These are phyloP conservation scores for Halcyon leucocephala DNA, from an alignment of 2,797 vertebrate genomes.

Conservation along the genomic window DNA sequence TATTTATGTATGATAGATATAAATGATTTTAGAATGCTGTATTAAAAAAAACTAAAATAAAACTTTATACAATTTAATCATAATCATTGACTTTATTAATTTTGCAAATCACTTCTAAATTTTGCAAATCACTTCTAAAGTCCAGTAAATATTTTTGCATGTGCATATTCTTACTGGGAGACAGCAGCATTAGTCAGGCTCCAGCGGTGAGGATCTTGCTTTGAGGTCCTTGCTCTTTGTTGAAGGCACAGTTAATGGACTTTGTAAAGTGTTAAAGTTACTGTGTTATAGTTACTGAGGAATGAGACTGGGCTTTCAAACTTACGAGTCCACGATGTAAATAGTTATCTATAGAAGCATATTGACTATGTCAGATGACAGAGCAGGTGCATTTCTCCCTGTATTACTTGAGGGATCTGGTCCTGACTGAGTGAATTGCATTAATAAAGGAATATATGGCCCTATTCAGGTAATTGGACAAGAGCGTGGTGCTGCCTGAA, in stretches of 20 bases:
- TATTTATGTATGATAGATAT: neutral
- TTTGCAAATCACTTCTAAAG: neutral
- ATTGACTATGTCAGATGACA: neutral
- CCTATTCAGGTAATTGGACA: neutral
- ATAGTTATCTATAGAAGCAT: neutral
- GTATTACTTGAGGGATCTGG: neutral
- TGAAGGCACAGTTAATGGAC: neutral
- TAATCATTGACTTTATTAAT: neutral
- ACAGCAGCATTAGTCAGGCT: neutral
- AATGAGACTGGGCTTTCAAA: neutral
- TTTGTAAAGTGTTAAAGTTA: neutral
- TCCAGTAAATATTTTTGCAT: neutral
- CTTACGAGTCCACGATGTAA: neutral
- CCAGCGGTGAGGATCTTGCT: neutral
- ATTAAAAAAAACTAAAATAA: slow-evolving; percentile 15
- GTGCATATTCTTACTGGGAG: neutral
- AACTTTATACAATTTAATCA: neutral
- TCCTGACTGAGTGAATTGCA: neutral
- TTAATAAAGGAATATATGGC: neutral
- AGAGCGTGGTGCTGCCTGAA: neutral
- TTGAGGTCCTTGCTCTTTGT: neutral
- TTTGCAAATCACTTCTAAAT: neutral
- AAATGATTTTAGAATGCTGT: neutral
- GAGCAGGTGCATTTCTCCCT: neutral
- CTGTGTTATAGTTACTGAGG: neutral